A percentile compares a stretch with the other conserved stretches of the same genome.
Conservation (phyloP, 1,140 invertebrate species). For the Drosophila setifemur region DNA sequence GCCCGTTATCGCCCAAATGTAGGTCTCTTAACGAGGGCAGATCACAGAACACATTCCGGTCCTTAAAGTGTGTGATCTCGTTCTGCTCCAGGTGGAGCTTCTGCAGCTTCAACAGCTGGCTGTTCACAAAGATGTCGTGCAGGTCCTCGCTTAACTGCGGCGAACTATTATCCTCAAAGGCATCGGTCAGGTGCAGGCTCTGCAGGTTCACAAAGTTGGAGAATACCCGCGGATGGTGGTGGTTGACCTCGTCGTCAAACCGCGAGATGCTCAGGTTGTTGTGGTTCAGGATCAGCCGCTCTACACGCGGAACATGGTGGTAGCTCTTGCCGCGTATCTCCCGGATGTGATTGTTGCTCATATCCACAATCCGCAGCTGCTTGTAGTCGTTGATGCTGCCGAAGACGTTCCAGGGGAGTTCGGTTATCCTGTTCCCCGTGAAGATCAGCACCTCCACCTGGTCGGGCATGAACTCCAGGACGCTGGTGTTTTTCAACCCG, state of each 20-base stretch:
- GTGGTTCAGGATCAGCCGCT: conserved; percentile 89
- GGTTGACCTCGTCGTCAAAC: conserved; percentile 84
- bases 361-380: conserved; percentile 87
- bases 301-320: conserved; percentile 88
- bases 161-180: conserved; percentile 88
- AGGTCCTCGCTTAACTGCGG: conserved; percentile 86
- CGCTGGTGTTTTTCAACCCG: conserved; percentile 84
- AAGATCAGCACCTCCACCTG: conserved; percentile 89
- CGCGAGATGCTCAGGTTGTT: conserved; percentile 87
- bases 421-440: conserved; percentile 87
- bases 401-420: conserved; percentile 89
- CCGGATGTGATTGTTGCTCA: conserved; percentile 90
- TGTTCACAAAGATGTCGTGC: conserved; percentile 89
- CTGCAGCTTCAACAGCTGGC: conserved; percentile 86
- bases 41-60: conserved; percentile 88
- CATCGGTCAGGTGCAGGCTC: conserved; percentile 89
- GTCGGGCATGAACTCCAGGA: conserved; percentile 86
- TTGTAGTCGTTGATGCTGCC: conserved; percentile 85
- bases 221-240: conserved; percentile 89
- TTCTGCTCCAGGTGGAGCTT: conserved; percentile 92
- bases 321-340: conserved; percentile 90
- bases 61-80: conserved; percentile 87
- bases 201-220: conserved; percentile 90
- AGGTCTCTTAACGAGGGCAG: conserved; percentile 87
- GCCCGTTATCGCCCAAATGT: conserved; percentile 87